phyloP scores from a whole-genome alignment of 2,888 invertebrate species.

The Tiliacea aurago region DNA sequence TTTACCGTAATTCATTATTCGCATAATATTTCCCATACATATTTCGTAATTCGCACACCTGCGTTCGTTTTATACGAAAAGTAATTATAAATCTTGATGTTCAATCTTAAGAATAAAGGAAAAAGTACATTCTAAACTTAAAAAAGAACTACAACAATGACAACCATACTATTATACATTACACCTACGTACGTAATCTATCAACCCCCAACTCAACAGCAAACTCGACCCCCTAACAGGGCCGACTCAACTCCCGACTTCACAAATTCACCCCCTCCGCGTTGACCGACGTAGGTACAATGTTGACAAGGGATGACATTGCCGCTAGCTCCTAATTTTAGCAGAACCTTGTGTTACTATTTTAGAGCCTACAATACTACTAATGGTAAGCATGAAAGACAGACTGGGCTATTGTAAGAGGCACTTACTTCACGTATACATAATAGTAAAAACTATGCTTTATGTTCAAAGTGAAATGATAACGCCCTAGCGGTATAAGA shows the following conservation, averaged over 20 bases:
- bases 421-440: too few species aligned
- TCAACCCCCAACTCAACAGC: conserved; percentile 15
- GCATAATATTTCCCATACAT: not conserved
- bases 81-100: not conserved
- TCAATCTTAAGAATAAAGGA: too few species aligned
- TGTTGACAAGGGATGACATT: conserved; percentile 50
- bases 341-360: conserved; percentile 6
- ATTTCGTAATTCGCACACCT: not conserved
- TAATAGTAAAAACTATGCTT: not conserved
- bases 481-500: not conserved
- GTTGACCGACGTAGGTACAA: conserved; percentile 41
- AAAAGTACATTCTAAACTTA: too few species aligned
- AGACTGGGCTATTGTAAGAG: not conserved
- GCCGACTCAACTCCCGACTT: conserved; percentile 11
- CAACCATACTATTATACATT: not conserved
- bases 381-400: not conserved
- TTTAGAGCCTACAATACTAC: conserved; percentile 17
- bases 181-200: not conserved
- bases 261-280: conserved; percentile 11
- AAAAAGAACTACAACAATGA: not conserved
- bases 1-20: not conserved
- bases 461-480: not conserved
- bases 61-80: not conserved
- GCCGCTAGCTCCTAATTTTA: conserved; percentile 32
- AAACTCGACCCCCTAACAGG: conserved; percentile 10